Percentiles rank a stretch among this genome's conserved stretches.
Conservation (phyloP, 92 coral and sea anemone genomes). For the Zoanthus gigantus region DNA sequence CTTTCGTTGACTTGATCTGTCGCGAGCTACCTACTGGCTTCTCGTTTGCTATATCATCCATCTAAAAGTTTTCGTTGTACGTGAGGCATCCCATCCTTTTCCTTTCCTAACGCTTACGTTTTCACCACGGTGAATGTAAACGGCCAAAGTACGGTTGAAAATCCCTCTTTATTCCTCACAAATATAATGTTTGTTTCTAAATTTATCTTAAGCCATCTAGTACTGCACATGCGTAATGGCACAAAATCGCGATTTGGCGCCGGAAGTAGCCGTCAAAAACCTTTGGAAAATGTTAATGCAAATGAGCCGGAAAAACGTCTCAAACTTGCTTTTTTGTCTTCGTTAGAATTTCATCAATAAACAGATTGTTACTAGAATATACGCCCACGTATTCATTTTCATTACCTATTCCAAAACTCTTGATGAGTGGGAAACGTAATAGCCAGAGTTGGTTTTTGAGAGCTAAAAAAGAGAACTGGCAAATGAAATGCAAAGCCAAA, state of each 20-base stretch:
- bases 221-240: constrained; percentile 29
- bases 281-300: constrained; percentile 31
- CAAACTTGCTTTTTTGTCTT: neutral
- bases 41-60: constrained; percentile 24
- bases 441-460: neutral
- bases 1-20: constrained; percentile 11
- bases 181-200: constrained; percentile 47
- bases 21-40: constrained; percentile 1
- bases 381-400: constrained; percentile 29
- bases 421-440: constrained; percentile 12
- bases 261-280: constrained; percentile 41
- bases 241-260: constrained; percentile 40
- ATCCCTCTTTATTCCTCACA: constrained; percentile 24
- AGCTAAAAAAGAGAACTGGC: neutral
- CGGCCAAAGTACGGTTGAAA: constrained; percentile 26
- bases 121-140: constrained; percentile 34
- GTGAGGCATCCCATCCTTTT: constrained; percentile 40
- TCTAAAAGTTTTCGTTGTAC: constrained; percentile 24
- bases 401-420: constrained; percentile 3
- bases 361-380: neutral
- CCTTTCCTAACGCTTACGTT: constrained; percentile 26
- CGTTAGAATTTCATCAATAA: neutral
- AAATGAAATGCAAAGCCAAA: neutral
- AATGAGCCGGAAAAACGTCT: constrained; percentile 31
- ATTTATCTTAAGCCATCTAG: constrained; percentile 29